Evolutionary conservation across 2,888 invertebrate genomes (phyloP), one percentile per base, ranked within the genome.

Genomic region (Standfussiana lucernea): DNA sequence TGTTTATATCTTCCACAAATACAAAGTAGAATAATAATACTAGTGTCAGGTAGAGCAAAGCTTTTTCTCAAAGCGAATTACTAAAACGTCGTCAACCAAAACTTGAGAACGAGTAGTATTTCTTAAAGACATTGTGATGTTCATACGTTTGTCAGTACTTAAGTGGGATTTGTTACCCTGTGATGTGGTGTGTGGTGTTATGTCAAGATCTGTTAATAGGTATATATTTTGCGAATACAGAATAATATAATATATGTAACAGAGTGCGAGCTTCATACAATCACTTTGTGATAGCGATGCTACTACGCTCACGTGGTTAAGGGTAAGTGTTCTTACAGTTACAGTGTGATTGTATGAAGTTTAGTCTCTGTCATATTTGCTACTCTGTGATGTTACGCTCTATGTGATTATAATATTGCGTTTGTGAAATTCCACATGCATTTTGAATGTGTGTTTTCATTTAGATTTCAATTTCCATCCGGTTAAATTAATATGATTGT

Each of bases 131-230:
- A 76, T 56, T 82, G 32, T 28, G n/a, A 4, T 45, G 32, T 68
- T 40, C n/a, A 40, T 61, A 70, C 15, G 40, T 64, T 79, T 73
- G 75, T 79, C 75, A n/a, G 59, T 35, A 56, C 62, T 77, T 72
- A 50, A 72, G 76, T 50, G 59, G 64, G 35, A 75, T 77, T 87
- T 76, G 62, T 35, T 72, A 69, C 32, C 35, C 21, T 85, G 68
- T 79, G 77, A 77, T 81, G 83, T 71, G 72, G 86, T 71, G 59
- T 62, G 47, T 32, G 18, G 69, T 62, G 73, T 83, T 64, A 11
- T 35, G 40, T 40, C 4, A 40, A 50, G 69, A 61, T 79, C 62
- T 47, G 53, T 47, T 13, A 45, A 28, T 61, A n/a, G n/a, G n/a
- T n/a, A 40, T 69, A 69, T 6, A n/a, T 53, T 53, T 80, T 21